phyloP scores from a whole-genome alignment of 2,797 vertebrate genomes.

The Chrosomus eos region DNA sequence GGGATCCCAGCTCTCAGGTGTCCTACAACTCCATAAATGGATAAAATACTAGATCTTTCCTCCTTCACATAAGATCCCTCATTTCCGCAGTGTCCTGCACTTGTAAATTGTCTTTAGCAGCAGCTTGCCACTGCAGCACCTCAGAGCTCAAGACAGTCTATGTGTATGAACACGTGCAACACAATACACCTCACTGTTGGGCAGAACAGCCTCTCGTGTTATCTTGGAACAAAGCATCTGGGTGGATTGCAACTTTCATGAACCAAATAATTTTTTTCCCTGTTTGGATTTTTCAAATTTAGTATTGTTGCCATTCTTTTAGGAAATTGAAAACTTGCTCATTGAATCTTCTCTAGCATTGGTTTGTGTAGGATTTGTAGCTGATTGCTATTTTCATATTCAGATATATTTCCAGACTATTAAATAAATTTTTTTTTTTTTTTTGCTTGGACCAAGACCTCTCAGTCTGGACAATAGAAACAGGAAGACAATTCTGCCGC shows the following conservation, averaged over 20 bases:
- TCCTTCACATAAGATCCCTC: neutral
- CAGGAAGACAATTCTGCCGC: neutral
- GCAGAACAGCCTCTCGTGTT: neutral
- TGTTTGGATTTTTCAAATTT: neutral
- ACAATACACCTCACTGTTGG: neutral
- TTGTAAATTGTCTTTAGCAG: neutral
- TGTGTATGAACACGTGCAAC: constrained; percentile 3
- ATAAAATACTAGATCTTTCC: constrained; percentile 4
- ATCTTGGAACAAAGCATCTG: neutral
- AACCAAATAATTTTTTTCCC: neutral
- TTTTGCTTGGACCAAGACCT: neutral
- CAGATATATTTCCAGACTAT: neutral
- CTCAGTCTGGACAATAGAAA: neutral
- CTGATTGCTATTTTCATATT: neutral
- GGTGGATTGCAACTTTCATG: neutral
- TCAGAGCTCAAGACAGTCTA: neutral
- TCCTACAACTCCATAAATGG: constrained; percentile 78
- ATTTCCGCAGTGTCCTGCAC: too few relatives aligned
- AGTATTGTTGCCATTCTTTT: neutral
- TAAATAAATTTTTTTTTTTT: neutral
- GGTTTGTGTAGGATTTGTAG: neutral
- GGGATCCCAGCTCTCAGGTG: constrained; percentile 68
- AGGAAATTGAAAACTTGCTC: neutral
- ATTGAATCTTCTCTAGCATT: neutral
- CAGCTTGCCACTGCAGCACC: neutral